These are phyloP conservation scores for Sebastes matsubarae DNA, from an alignment of 2,797 vertebrate species.

Conservation along the genomic window DNA sequence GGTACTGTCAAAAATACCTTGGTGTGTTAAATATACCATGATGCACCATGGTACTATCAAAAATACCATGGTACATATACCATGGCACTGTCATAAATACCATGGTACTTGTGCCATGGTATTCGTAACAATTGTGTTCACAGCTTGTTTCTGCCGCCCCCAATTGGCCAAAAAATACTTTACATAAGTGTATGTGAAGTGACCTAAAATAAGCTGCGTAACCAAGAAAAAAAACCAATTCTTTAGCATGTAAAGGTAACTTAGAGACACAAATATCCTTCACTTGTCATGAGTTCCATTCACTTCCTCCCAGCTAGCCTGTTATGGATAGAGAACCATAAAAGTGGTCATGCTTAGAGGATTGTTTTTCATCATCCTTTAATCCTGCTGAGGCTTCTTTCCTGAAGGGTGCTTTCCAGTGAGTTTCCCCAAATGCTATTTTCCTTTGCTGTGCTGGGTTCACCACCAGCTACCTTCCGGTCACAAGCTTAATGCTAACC, in stretches of 20 bases:
- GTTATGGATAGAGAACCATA: constrained; percentile 4
- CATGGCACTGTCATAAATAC: too few relatives aligned
- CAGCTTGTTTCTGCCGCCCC: background rate
- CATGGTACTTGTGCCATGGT: too few relatives aligned
- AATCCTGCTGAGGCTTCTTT: constrained; percentile 13
- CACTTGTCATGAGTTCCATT: background rate
- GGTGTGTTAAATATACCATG: too few relatives aligned
- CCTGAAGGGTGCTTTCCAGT: constrained; percentile 25
- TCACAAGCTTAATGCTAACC: constrained; percentile 15
- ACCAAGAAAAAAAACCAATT: background rate
- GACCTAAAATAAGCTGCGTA: background rate
- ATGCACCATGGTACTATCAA: too few relatives aligned
- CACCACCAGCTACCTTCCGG: constrained; percentile 13
- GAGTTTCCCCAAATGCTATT: constrained; percentile 16
- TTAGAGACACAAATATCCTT: background rate
- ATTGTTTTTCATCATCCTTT: constrained; percentile 14
- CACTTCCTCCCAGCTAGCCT: background rate
- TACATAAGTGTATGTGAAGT: background rate
- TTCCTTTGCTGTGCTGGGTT: constrained; percentile 2
- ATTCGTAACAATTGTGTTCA: background rate
- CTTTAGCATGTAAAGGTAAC: background rate
- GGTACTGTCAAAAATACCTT: too few relatives aligned
- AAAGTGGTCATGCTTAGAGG: background rate
- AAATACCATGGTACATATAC: too few relatives aligned
- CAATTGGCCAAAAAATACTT: background rate